Conservation (phyloP, 2,113 vertebrate species). For the Tiliqua scincoides region DNA sequence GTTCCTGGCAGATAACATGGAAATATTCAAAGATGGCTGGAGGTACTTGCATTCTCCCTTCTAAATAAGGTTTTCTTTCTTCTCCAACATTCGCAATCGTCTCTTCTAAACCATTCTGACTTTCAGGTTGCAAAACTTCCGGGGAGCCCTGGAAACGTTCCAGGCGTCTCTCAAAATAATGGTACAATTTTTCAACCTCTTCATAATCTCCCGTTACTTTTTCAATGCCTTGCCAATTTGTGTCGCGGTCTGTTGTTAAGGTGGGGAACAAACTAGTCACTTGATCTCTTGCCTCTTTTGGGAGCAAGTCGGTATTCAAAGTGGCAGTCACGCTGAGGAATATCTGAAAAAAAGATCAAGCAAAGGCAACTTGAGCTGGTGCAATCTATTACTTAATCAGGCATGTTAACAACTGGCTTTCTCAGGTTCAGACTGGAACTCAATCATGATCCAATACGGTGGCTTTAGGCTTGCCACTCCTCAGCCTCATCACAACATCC, state of each 20-base stretch:
- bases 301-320: conserved; percentile 71
- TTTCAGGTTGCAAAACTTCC: too few relatives aligned
- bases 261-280: conserved; percentile 61
- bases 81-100: not conserved
- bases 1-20: conserved; percentile 6
- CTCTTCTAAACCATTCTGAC: not conserved
- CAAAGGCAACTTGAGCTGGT: not conserved
- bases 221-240: conserved; percentile 32
- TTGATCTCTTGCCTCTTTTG: conserved; percentile 63
- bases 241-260: conserved; percentile 49
- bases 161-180: conserved; percentile 64
- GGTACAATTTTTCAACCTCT: conserved; percentile 72
- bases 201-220: conserved; percentile 68
- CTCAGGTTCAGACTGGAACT: not conserved
- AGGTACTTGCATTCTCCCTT: conserved; percentile 31
- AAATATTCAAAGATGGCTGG: conserved; percentile 72
- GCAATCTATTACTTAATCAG: not conserved
- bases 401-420: not conserved
- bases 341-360: conserved; percentile 70
- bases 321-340: conserved; percentile 72
- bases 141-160: not conserved
- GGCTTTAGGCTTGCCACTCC: not conserved
- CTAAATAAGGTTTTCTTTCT: conserved; percentile 3
- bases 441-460: not conserved
- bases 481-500: too few relatives aligned